Conservation (phyloP, 1,140 invertebrate species). For the Temnothorax longispinosus region DNA sequence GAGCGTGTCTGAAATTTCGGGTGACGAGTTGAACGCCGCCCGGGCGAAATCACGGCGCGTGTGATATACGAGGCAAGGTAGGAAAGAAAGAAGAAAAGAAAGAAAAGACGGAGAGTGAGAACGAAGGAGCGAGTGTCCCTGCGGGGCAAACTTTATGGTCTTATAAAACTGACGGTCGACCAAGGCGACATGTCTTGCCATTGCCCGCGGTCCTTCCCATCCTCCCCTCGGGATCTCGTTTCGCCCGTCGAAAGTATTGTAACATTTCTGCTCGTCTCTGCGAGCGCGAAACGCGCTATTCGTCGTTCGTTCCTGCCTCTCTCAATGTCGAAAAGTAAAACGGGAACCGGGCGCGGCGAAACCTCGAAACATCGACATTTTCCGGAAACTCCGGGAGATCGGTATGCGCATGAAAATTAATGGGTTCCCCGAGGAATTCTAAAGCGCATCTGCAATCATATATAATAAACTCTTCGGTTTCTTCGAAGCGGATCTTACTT, state of each 20-base stretch:
- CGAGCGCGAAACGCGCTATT: background rate
- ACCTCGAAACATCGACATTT: background rate
- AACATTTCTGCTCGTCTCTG: background rate
- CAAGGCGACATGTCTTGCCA: constrained; percentile 18
- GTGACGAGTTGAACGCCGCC: constrained; percentile 6
- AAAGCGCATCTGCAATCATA: background rate
- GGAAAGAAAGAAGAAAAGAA: background rate
- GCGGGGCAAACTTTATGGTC: constrained; percentile 53
- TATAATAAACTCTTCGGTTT: background rate
- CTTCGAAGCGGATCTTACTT: background rate
- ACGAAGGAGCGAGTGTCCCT: background rate
- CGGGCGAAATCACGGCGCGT: constrained; percentile 24
- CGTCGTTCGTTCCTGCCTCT: background rate
- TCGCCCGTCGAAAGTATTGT: constrained; percentile 40
- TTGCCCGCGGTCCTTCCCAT: constrained; percentile 32
- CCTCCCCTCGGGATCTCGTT: background rate
- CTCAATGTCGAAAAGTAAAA: background rate
- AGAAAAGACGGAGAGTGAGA: background rate
- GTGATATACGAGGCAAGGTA: constrained; percentile 34
- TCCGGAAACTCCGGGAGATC: background rate
- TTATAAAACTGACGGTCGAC: constrained; percentile 54
- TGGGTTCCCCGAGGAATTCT: background rate
- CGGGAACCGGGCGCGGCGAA: background rate
- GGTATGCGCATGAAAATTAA: background rate
- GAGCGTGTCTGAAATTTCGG: constrained; percentile 48